Conservation (phyloP, 2,113 vertebrate species). For the Corydoras sp. region DNA sequence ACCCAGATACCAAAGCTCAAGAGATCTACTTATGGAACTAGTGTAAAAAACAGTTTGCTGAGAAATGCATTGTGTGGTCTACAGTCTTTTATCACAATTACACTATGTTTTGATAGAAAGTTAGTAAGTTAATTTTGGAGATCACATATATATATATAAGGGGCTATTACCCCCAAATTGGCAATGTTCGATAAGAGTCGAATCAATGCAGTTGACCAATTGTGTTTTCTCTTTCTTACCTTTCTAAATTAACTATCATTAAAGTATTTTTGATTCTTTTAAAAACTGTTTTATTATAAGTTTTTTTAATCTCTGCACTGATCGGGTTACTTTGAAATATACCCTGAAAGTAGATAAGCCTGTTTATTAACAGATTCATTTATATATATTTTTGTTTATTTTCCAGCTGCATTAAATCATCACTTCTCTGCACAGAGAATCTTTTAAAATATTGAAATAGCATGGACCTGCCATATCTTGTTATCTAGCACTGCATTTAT, state of each 20-base stretch:
- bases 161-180: too few relatives aligned
- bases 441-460: conserved; percentile 23
- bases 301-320: conserved; percentile 26
- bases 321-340: conserved; percentile 26
- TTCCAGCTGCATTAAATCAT: conserved; percentile 31
- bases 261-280: background rate
- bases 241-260: background rate
- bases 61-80: background rate
- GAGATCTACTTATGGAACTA: too few relatives aligned
- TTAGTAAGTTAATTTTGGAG: too few relatives aligned
- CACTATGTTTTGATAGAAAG: too few relatives aligned
- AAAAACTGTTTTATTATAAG: conserved; percentile 3
- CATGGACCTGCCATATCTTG: conserved; percentile 32
- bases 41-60: too few relatives aligned
- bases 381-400: background rate
- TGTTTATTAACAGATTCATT: conserved; percentile 25
- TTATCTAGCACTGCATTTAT: conserved; percentile 26
- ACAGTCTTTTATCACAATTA: too few relatives aligned
- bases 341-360: conserved; percentile 26
- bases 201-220: background rate
- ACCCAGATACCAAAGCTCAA: too few relatives aligned
- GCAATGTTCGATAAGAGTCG: too few relatives aligned
- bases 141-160: too few relatives aligned
- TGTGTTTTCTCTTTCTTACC: conserved; percentile 5
- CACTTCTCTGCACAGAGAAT: conserved; percentile 19